A percentile compares a stretch with the other conserved stretches of the same genome.
phyloP scores from a whole-genome alignment of 2,113 vertebrate species.

The Tympanuchus pallidicinctus region DNA sequence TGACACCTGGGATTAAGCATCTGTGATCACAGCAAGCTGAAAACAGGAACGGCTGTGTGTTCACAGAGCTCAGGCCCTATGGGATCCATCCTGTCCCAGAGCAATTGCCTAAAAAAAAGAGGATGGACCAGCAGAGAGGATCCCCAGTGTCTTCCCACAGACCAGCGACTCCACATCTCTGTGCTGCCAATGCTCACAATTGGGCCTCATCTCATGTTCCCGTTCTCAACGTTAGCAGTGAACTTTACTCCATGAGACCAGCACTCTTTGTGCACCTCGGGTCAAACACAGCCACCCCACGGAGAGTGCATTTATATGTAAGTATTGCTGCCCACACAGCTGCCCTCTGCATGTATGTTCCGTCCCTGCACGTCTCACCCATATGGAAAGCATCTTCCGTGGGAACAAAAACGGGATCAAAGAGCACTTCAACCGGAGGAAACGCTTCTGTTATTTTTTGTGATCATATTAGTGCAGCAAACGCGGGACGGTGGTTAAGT shows the following conservation, averaged over 20 bases:
- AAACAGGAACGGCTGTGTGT: neutral
- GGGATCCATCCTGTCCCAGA: neutral
- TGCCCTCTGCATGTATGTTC: neutral
- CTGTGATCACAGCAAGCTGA: neutral
- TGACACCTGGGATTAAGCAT: rapidly evolving
- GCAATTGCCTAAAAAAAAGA: neutral
- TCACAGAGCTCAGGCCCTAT: neutral
- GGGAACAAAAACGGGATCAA: neutral
- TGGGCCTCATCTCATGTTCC: neutral
- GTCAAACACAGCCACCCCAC: neutral
- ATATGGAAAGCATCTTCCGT: neutral
- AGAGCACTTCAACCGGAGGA: neutral
- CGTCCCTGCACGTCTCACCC: neutral
- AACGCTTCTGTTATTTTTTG: neutral
- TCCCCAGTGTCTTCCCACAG: neutral
- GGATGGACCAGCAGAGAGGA: neutral
- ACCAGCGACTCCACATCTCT: neutral
- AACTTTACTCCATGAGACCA: neutral
- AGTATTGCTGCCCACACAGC: neutral
- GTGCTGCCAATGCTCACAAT: neutral
- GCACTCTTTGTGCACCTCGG: neutral
- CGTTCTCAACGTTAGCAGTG: neutral
- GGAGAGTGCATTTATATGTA: neutral
- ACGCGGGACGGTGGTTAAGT: rapidly evolving
- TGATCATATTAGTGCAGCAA: rapidly evolving